These are phyloP conservation scores for Platalea minor DNA, from an alignment of 2,797 vertebrate species.

Conservation along the genomic window DNA sequence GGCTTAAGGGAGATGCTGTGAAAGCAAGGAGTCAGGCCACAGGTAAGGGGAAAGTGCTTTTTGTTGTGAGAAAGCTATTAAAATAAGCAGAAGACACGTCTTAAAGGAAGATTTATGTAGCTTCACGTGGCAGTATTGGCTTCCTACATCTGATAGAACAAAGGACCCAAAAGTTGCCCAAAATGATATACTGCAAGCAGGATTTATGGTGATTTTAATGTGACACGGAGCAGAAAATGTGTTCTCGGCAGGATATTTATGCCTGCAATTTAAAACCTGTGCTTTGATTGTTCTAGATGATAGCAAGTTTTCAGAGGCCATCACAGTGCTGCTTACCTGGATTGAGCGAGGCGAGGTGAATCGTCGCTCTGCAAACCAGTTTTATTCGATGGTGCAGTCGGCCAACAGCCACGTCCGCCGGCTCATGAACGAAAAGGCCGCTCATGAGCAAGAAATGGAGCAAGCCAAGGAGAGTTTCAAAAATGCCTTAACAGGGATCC, in stretches of 20 bases:
- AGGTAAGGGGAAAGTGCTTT: neutral
- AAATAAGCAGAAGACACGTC: neutral
- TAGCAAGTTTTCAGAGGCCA: constrained; percentile 87
- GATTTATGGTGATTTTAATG: constrained; percentile 52
- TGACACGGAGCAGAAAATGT: constrained; percentile 27
- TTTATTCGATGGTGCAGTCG: constrained; percentile 96
- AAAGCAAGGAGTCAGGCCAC: neutral
- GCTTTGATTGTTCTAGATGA: constrained; percentile 81
- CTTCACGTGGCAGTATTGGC: neutral
- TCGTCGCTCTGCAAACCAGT: constrained; percentile 89
- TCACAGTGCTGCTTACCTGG: constrained; percentile 89
- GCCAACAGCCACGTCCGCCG: constrained; percentile 92
- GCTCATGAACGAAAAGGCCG: constrained; percentile 91
- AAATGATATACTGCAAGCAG: neutral
- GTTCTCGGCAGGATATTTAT: constrained; percentile 20
- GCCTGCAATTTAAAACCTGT: constrained; percentile 23
- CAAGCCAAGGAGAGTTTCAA: constrained; percentile 90
- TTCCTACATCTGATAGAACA: neutral
- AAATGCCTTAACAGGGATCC: constrained; percentile 88
- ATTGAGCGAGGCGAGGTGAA: constrained; percentile 95
- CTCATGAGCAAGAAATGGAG: constrained; percentile 92
- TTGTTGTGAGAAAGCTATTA: neutral
- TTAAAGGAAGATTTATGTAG: constrained; percentile 44
- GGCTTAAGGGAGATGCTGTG: neutral
- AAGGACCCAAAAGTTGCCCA: neutral